Conservation (phyloP, 2,113 vertebrate genomes). For the Tyrannus savana region DNA sequence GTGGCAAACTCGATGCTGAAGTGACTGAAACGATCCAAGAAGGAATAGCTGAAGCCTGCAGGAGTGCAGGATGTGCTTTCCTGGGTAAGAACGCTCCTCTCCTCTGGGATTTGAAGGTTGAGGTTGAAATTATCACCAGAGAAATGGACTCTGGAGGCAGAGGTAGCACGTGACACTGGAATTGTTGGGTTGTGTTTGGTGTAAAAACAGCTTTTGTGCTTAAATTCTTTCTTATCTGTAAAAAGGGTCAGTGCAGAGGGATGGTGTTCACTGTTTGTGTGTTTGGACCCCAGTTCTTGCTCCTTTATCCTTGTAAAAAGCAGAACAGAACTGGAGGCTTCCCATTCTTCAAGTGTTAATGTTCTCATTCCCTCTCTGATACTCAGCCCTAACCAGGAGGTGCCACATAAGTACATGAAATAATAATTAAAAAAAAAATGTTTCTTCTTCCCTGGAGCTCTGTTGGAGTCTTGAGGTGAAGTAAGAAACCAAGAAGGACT, state of each 20-base stretch:
- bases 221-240: neutral
- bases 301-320: neutral
- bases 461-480: neutral
- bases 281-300: neutral
- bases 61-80: conserved; percentile 80
- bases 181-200: neutral
- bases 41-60: conserved; percentile 82
- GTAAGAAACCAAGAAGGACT: neutral
- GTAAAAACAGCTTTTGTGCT: neutral
- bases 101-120: neutral
- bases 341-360: neutral
- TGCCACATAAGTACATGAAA: neutral
- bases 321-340: neutral
- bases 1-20: conserved; percentile 76
- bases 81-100: conserved; percentile 73
- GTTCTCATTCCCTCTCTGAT: neutral
- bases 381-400: neutral
- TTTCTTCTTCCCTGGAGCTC: neutral
- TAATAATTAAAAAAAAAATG: neutral
- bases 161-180: neutral
- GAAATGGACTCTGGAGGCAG: neutral
- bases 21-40: conserved; percentile 75
- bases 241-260: neutral
- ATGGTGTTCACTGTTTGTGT: neutral
- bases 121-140: neutral